Base-by-base conservation (phyloP, 1,140 invertebrate species). In the Scaptomyza montana region DNA sequence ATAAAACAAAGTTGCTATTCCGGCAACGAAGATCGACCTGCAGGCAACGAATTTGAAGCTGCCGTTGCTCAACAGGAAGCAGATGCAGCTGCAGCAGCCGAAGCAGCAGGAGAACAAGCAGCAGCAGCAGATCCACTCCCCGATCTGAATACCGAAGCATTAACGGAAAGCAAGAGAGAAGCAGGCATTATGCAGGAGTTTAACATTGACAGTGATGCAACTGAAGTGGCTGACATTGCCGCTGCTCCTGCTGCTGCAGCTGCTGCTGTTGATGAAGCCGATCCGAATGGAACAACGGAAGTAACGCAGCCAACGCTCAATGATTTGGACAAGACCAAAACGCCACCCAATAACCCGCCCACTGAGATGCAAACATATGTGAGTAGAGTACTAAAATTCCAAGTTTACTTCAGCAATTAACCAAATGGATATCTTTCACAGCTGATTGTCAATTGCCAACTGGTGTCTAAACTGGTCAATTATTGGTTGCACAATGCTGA, bases 381-480 rank as follows among this genome's bases (percentile, higher is more conserved):
- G 55, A 86, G 80, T 80, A 47, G 4, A 2, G 8, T 1, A 43
- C 2, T 33, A 2, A 3, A 8, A 36, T 9, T 8, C 9, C 5
- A 9, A 59, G 13, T 8, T 8, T 8, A 16, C 3, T 53, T 33
- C 7, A 33, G n/a, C 28, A 36, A 36, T 9, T 36, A 7, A 36
- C 8, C 6, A 9, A 36, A 8, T 36, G 6, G 1, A 36, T 6
- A 43, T 33, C 5, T 7, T 62, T 93, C 93, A 57, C 90, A 96
- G 95, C 92, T 96, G 89, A 95, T 96, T 92, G 91, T 93, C 65
- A 93, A 95, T 71, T 95, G 94, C 91, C 93, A 93, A 78, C 92
- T 96, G 79, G 92, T 96, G 67, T 92, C 95, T 71, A 94, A 94
- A 90, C 93, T 96, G 77, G 91, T 96, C 64, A 93, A 95, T 75